These are phyloP conservation scores for Eudyptes chrysolophus DNA, from an alignment of 2,113 vertebrate genomes.

Conservation along the genomic window DNA sequence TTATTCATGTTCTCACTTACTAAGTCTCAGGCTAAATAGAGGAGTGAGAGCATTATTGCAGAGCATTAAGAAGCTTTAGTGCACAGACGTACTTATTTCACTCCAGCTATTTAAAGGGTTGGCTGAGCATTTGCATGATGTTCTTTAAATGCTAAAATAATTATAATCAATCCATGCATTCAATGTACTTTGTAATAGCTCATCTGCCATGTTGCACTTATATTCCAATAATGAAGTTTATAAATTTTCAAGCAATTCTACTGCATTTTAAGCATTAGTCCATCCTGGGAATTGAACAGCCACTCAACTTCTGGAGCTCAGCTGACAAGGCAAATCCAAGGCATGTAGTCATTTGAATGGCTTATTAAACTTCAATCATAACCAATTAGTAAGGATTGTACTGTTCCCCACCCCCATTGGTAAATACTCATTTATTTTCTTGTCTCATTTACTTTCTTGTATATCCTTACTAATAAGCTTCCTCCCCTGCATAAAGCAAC, in stretches of 20 bases:
- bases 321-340: conserved; percentile 3
- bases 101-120: neutral
- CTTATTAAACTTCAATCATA: conserved; percentile 57
- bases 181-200: neutral
- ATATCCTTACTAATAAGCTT: conserved; percentile 32
- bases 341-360: neutral
- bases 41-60: neutral
- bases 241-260: neutral
- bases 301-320: neutral
- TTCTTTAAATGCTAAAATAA: neutral
- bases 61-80: neutral
- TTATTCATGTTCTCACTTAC: neutral
- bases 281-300: neutral
- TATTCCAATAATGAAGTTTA: neutral
- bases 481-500: neutral
- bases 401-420: neutral
- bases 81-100: neutral
- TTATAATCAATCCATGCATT: neutral
- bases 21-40: neutral
- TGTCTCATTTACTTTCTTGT: conserved; percentile 35
- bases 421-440: conserved; percentile 61
- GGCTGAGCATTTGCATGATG: neutral
- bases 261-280: neutral
- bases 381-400: conserved; percentile 15
- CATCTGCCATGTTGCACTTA: neutral